Conservation (phyloP, 2,797 vertebrate species). For the Acanthurus leucopareius region DNA sequence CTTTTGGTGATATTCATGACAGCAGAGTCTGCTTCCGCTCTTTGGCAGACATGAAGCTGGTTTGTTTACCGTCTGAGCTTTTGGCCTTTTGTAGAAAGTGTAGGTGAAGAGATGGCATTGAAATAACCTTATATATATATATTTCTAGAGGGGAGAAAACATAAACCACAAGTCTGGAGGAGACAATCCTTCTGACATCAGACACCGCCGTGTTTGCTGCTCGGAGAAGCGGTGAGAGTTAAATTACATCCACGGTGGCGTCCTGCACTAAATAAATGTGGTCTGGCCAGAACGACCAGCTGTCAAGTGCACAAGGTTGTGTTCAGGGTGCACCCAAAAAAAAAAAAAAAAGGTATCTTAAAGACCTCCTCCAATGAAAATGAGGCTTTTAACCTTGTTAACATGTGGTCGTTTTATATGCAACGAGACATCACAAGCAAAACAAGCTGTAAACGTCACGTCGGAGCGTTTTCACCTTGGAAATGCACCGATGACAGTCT, state of each 20-base stretch:
- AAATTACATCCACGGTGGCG: slow-evolving; percentile 29
- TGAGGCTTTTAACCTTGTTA: too few relatives aligned
- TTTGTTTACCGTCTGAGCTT: not conserved
- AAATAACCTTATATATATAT: not conserved
- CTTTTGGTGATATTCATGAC: slow-evolving; percentile 25
- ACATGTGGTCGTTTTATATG: too few relatives aligned
- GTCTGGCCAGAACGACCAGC: slow-evolving; percentile 11
- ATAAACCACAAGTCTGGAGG: slow-evolving; percentile 20
- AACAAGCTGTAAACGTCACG: too few relatives aligned
- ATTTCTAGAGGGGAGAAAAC: slow-evolving; percentile 1
- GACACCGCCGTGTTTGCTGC: slow-evolving; percentile 30
- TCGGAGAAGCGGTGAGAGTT: slow-evolving; percentile 18
- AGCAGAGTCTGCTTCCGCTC: slow-evolving; percentile 7
- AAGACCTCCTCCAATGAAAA: too few relatives aligned
- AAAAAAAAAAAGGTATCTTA: too few relatives aligned
- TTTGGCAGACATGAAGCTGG: not conserved
- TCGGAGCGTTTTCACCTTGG: too few relatives aligned
- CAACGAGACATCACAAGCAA: too few relatives aligned
- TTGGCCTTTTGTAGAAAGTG: not conserved
- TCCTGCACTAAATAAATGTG: slow-evolving; percentile 26
- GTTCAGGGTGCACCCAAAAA: not conserved
- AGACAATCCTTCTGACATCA: slow-evolving; percentile 13
- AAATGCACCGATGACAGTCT: too few relatives aligned
- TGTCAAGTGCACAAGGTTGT: slow-evolving; percentile 9
- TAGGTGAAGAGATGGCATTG: not conserved